phyloP scores from a whole-genome alignment of 2,797 vertebrate genomes.

The Heterohyrax brucei region DNA sequence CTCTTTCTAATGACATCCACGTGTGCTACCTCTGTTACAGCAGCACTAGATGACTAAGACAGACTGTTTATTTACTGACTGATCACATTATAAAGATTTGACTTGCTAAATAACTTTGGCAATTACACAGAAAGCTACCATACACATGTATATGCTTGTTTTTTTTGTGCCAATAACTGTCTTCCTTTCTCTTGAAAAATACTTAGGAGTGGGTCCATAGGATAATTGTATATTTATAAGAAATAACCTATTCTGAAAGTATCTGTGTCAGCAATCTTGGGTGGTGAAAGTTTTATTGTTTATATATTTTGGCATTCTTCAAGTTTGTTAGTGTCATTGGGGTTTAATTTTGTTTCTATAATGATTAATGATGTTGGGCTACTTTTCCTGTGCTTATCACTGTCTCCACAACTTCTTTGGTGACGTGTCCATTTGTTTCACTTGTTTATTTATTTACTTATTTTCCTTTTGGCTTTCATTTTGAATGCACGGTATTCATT shows the following conservation, averaged over 20 bases:
- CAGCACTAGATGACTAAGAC: too few relatives aligned
- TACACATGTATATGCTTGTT: background rate
- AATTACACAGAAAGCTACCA: background rate
- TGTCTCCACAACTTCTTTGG: background rate
- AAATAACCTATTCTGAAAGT: background rate
- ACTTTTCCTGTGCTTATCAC: background rate
- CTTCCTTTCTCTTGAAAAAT: background rate
- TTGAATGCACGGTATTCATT: background rate
- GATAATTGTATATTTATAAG: background rate
- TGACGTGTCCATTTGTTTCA: background rate
- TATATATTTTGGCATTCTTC: constrained; percentile 7
- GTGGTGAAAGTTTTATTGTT: background rate
- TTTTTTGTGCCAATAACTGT: background rate
- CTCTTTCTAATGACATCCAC: too few relatives aligned
- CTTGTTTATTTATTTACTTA: too few relatives aligned
- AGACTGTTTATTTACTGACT: background rate
- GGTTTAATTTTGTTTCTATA: constrained; percentile 3
- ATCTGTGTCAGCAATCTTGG: background rate
- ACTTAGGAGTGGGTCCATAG: background rate
- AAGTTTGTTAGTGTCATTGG: background rate
- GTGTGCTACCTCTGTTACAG: too few relatives aligned
- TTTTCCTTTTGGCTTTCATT: background rate
- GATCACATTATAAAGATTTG: background rate
- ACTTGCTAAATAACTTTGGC: background rate
- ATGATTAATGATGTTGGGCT: background rate